phyloP scores from a whole-genome alignment of 2,113 vertebrate genomes.

The Colaptes auratus region DNA sequence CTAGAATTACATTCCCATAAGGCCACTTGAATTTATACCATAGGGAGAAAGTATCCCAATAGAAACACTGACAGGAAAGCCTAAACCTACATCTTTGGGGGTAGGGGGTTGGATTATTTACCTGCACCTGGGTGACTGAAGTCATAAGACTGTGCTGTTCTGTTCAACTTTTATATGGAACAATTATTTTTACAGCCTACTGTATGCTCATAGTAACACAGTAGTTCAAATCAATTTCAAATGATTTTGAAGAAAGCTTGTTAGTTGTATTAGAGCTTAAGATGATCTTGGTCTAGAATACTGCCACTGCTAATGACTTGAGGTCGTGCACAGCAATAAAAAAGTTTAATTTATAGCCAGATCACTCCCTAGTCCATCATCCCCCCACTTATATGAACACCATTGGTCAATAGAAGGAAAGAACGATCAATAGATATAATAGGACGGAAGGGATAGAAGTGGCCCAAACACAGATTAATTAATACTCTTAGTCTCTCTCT shows the following conservation, averaged over 20 bases:
- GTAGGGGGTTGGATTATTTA: accelerated
- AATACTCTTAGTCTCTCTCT: background rate
- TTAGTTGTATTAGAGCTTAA: background rate
- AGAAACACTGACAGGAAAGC: background rate
- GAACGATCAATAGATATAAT: background rate
- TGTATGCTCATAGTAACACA: background rate
- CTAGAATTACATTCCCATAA: background rate
- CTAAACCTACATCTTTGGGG: background rate
- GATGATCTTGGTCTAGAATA: background rate
- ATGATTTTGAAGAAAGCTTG: background rate
- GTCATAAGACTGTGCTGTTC: background rate
- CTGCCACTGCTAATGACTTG: background rate
- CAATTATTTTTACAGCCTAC: background rate
- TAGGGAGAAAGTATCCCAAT: background rate
- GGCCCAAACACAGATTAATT: background rate
- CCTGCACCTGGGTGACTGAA: background rate
- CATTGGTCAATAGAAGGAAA: background rate
- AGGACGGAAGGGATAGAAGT: background rate
- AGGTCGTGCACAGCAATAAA: background rate
- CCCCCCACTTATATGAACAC: background rate
- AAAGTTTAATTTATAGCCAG: background rate
- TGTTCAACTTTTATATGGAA: background rate
- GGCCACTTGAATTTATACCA: background rate
- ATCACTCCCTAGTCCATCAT: background rate
- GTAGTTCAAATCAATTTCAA: background rate